Percentiles rank a stretch among this genome's conserved stretches.
Evolutionary conservation across 2,888 invertebrate species (phyloP).

Genomic region (Watsonalla binaria): DNA sequence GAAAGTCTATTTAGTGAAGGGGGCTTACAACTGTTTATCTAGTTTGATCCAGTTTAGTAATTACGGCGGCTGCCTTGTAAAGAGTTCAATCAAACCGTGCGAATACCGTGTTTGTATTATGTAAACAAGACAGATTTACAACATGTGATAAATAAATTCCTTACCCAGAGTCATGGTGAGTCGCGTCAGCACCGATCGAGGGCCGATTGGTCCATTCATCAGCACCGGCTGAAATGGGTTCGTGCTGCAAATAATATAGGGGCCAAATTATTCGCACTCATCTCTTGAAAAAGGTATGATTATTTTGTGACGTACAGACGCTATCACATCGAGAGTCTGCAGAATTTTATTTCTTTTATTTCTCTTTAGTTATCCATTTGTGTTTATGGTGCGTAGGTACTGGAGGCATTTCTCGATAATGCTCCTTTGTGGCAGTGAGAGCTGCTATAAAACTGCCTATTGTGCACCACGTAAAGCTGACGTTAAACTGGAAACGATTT

Average conservation of each 20-base stretch:
- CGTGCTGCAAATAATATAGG: slow-evolving; percentile 59
- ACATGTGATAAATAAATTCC: slow-evolving; percentile 68
- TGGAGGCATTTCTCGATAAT: slow-evolving; percentile 34
- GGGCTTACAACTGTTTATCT: slow-evolving; percentile 19
- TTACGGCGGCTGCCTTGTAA: slow-evolving; percentile 18
- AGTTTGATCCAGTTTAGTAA: slow-evolving; percentile 29
- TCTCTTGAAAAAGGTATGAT: slow-evolving; percentile 23
- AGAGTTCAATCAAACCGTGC: slow-evolving; percentile 1
- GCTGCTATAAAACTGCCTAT: slow-evolving; percentile 59
- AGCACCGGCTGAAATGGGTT: slow-evolving; percentile 43
- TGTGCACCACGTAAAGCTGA: slow-evolving; percentile 60
- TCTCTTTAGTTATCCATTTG: slow-evolving; percentile 4
- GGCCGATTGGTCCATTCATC: slow-evolving; percentile 71
- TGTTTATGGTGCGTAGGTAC: neutral
- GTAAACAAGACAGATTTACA: slow-evolving; percentile 64
- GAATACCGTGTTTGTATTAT: slow-evolving; percentile 24
- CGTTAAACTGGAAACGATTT: slow-evolving; percentile 65
- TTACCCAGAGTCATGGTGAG: slow-evolving; percentile 44
- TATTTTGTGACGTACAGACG: neutral
- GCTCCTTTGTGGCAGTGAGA: slow-evolving; percentile 36
- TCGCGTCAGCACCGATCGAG: slow-evolving; percentile 62
- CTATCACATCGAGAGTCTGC: neutral
- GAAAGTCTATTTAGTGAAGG: slow-evolving; percentile 16
- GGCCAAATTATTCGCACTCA: slow-evolving; percentile 48
- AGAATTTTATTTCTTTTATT: neutral